phyloP scores from a whole-genome alignment of 2,113 vertebrate species.

The Vidua macroura region DNA sequence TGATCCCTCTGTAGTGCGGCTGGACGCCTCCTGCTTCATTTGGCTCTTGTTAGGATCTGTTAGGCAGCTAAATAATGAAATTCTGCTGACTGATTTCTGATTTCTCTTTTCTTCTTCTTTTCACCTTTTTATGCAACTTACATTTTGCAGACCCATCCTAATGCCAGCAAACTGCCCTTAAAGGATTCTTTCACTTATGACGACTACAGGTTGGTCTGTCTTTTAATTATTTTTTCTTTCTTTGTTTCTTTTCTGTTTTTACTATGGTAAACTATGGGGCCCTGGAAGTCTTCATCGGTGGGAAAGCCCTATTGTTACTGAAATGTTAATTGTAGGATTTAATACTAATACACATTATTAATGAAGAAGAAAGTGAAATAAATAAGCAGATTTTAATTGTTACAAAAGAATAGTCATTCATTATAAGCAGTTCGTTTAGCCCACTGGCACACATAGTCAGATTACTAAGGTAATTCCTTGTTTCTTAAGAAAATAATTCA shows the following conservation, averaged over 20 bases:
- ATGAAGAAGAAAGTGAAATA: background rate
- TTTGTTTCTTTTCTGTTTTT: background rate
- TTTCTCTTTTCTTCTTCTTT: slow-evolving; percentile 59
- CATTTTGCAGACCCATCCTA: slow-evolving; percentile 90
- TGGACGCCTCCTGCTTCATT: slow-evolving; percentile 83
- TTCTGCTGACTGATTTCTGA: slow-evolving; percentile 85
- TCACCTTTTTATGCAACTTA: slow-evolving; percentile 66
- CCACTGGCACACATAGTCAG: background rate
- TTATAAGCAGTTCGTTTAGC: background rate
- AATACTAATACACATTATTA: background rate
- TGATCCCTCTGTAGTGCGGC: slow-evolving; percentile 80
- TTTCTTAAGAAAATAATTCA: background rate
- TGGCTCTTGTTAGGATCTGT: slow-evolving; percentile 91
- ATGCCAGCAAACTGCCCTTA: slow-evolving; percentile 93
- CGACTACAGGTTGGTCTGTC: slow-evolving; percentile 93
- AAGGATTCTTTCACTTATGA: slow-evolving; percentile 98
- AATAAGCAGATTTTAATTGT: background rate
- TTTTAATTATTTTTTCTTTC: background rate
- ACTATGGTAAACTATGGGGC: background rate
- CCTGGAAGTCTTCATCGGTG: background rate
- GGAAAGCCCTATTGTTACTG: background rate
- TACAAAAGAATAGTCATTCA: background rate
- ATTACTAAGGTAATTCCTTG: background rate
- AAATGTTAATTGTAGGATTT: background rate
- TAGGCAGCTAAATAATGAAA: slow-evolving; percentile 89